These are phyloP conservation scores for Operophtera brumata DNA, from an alignment of 2,888 invertebrate genomes.

Conservation along the genomic window DNA sequence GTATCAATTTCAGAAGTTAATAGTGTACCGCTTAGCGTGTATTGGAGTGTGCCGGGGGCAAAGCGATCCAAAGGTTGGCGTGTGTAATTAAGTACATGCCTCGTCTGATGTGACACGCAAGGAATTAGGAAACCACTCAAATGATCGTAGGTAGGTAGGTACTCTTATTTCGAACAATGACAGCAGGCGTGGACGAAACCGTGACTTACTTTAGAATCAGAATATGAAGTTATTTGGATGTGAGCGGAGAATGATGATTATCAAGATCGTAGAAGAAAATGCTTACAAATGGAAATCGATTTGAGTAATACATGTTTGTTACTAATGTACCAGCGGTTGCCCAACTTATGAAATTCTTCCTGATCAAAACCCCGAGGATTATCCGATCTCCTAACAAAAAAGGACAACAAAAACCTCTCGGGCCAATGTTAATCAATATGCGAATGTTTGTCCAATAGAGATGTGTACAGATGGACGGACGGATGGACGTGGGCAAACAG, in stretches of 20 bases:
- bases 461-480: constrained; percentile 14
- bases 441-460: constrained; percentile 14
- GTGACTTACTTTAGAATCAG: background rate
- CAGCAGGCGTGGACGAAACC: background rate
- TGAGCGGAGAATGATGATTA: too few species aligned
- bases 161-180: background rate
- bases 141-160: background rate
- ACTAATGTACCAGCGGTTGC: background rate
- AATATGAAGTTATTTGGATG: too few species aligned
- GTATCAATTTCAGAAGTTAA: background rate
- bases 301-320: too few species aligned
- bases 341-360: background rate
- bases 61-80: background rate
- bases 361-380: background rate
- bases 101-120: background rate
- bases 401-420: constrained; percentile 20
- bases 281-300: too few species aligned
- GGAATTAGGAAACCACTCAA: constrained; percentile 2
- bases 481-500: constrained; percentile 21
- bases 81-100: background rate
- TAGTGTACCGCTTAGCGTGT: background rate
- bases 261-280: too few species aligned
- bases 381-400: constrained; percentile 14
- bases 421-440: constrained; percentile 25
- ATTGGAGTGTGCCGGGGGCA: constrained; percentile 2